Evolutionary conservation across 2,888 invertebrate species (phyloP).

Genomic region (Opisthograptis luteolata): DNA sequence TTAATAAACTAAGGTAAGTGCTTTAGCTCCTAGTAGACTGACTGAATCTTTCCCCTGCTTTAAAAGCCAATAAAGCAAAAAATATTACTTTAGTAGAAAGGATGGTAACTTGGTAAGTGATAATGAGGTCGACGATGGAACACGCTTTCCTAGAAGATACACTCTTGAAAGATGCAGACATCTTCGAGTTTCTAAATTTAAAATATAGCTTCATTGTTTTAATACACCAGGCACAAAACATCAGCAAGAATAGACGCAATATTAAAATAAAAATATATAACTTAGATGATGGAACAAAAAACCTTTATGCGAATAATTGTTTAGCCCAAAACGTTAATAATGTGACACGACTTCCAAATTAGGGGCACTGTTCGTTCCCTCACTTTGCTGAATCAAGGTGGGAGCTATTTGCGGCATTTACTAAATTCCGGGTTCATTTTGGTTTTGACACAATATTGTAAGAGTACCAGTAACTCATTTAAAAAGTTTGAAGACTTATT

Average conservation of each 20-base stretch:
- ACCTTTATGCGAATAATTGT: conserved; percentile 2
- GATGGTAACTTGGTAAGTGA: no score
- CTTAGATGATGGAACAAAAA: conserved; percentile 5
- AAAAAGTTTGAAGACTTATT: no score
- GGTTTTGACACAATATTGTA: background rate
- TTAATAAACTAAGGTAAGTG: no score
- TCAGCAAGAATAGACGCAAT: background rate
- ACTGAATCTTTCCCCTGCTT: no score
- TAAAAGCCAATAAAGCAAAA: no score
- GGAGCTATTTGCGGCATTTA: conserved; percentile 22
- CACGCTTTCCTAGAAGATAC: no score
- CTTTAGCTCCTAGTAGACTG: no score
- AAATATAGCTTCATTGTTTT: no score
- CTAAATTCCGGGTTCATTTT: conserved; percentile 15
- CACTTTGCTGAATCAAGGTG: conserved; percentile 18
- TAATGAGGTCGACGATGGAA: no score
- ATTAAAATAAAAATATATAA: background rate
- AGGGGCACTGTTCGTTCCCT: conserved; percentile 6
- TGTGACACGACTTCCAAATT: background rate
- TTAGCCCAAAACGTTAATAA: conserved; percentile 16
- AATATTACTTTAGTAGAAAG: no score
- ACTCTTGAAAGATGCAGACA: no score
- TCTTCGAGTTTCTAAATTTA: no score
- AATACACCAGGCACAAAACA: background rate
- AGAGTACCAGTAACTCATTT: background rate